These are phyloP conservation scores for Aproaerema taeniolella DNA, from an alignment of 2,888 invertebrate genomes.

Conservation along the genomic window DNA sequence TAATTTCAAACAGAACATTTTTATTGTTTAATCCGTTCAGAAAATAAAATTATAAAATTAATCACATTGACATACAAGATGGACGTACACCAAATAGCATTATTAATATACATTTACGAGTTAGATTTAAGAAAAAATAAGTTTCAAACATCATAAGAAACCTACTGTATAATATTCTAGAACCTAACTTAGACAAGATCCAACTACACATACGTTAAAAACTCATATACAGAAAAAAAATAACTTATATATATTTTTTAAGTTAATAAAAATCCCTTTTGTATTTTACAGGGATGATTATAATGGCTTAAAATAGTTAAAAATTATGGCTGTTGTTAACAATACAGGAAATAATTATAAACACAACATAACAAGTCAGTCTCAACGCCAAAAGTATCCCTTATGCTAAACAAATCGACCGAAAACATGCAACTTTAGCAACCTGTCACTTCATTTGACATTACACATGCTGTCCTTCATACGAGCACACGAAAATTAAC, in stretches of 20 bases:
- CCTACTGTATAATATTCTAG: constrained; percentile 50
- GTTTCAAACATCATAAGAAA: constrained; percentile 46
- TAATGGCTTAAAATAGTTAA: constrained; percentile 34
- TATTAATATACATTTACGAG: constrained; percentile 65
- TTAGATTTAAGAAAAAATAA: constrained; percentile 59
- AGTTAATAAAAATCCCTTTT: constrained; percentile 6
- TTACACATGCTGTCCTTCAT: too few species aligned
- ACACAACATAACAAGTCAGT: constrained; percentile 77
- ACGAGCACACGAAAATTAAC: too few species aligned
- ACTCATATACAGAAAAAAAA: constrained; percentile 75
- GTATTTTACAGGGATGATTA: not conserved
- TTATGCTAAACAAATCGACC: constrained; percentile 35
- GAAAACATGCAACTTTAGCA: not conserved
- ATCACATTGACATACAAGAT: constrained; percentile 76
- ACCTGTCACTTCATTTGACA: not conserved
- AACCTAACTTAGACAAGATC: constrained; percentile 65
- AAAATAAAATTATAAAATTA: constrained; percentile 67
- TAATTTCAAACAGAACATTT: constrained; percentile 77
- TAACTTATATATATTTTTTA: constrained; percentile 51
- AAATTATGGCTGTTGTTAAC: constrained; percentile 45
- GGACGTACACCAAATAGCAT: constrained; percentile 75
- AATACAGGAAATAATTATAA: constrained; percentile 69
- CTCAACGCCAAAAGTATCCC: constrained; percentile 69
- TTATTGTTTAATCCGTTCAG: constrained; percentile 76
- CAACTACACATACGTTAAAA: constrained; percentile 68